A percentile compares a stretch with the other conserved stretches of the same genome.
Conservation (phyloP, 2,113 vertebrate species). For the Neodon shergylaensis region DNA sequence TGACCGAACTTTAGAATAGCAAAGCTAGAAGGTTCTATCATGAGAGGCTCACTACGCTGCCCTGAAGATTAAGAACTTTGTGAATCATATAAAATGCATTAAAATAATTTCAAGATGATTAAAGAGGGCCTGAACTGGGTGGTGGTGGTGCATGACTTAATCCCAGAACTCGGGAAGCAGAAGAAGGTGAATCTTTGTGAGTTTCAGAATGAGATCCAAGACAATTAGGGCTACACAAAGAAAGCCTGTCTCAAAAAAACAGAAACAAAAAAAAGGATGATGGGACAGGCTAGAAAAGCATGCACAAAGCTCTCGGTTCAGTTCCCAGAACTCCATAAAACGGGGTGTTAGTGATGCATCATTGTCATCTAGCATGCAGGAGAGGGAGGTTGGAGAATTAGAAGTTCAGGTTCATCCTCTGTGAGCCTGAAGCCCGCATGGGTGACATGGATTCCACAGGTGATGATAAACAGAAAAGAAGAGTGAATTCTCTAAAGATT, state of each 20-base stretch:
- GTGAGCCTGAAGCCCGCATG: background rate
- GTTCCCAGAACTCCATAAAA: background rate
- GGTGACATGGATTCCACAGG: background rate
- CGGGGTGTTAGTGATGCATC: background rate
- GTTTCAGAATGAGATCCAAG: background rate
- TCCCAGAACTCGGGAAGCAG: background rate
- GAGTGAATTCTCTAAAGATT: background rate
- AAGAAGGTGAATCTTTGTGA: background rate
- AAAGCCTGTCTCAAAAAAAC: background rate
- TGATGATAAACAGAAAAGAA: background rate
- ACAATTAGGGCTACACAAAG: background rate
- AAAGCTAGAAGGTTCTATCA: background rate
- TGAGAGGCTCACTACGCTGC: background rate
- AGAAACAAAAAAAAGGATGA: background rate
- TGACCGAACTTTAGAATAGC: constrained; percentile 9
- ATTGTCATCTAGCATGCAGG: background rate
- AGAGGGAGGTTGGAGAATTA: background rate
- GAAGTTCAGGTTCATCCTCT: background rate
- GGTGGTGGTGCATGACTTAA: background rate
- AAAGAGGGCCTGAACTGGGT: background rate
- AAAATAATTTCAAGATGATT: background rate
- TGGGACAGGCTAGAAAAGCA: background rate
- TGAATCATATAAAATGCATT: constrained; percentile 14
- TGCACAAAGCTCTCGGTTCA: background rate
- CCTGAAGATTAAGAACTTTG: background rate